A percentile compares a stretch with the other conserved stretches of the same genome.
phyloP scores from a whole-genome alignment of 2,888 invertebrate genomes.

The Mythimna albipuncta region DNA sequence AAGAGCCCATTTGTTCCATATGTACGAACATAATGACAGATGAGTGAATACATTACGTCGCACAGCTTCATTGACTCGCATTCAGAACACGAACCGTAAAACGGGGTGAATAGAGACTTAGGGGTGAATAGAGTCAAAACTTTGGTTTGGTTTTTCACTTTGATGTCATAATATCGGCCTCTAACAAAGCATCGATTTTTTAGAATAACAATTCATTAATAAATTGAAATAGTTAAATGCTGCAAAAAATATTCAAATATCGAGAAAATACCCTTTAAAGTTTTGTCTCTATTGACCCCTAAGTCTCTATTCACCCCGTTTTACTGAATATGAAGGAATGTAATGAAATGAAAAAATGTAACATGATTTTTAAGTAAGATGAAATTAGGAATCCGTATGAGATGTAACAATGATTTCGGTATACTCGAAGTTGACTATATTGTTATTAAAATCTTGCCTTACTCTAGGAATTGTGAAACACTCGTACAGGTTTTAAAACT shows the following conservation, averaged over 20 bases:
- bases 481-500: neutral
- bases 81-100: constrained; percentile 25
- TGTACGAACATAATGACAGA: constrained; percentile 34
- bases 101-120: too few species aligned
- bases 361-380: constrained; percentile 11
- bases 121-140: too few species aligned
- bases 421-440: neutral
- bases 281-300: too few species aligned
- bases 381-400: constrained; percentile 31
- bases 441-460: too few species aligned
- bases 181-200: too few species aligned
- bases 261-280: too few species aligned
- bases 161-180: too few species aligned
- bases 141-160: too few species aligned
- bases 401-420: constrained; percentile 31
- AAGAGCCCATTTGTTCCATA: constrained; percentile 51
- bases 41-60: constrained; percentile 45
- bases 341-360: constrained; percentile 19
- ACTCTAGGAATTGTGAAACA: neutral
- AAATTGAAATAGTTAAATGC: too few species aligned
- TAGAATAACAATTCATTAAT: too few species aligned
- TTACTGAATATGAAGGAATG: constrained; percentile 9
- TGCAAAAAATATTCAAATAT: too few species aligned
- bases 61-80: constrained; percentile 24
- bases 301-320: too few species aligned